Evolutionary conservation across 1,140 invertebrate species (phyloP).

Genomic region (Meloidogyne hapla): DNA sequence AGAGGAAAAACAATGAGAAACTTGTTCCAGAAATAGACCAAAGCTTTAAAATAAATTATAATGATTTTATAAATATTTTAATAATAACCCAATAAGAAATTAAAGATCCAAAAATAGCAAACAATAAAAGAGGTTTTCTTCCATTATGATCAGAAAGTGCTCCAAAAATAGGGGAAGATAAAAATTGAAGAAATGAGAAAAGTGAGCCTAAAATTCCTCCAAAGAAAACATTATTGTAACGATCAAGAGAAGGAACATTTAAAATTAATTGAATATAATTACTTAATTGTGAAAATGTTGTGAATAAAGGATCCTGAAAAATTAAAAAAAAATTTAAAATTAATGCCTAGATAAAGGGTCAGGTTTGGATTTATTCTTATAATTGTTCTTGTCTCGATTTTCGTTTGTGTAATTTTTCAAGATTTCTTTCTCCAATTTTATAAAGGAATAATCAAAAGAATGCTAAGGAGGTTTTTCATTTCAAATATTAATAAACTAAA

Average conservation of each 20-base stretch:
- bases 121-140: conserved; percentile 78
- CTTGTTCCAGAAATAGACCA: conserved; percentile 81
- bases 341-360: too few species aligned
- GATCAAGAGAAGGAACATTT: conserved; percentile 43
- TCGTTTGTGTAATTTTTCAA: too few species aligned
- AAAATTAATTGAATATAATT: conserved; percentile 52
- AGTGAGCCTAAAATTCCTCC: conserved; percentile 81
- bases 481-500: conserved; percentile 7
- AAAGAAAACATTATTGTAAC: conserved; percentile 60
- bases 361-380: too few species aligned
- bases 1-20: conserved; percentile 86
- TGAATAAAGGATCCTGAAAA: conserved; percentile 54
- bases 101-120: conserved; percentile 75
- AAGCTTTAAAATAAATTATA: conserved; percentile 69
- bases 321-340: conserved; percentile 21
- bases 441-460: background rate
- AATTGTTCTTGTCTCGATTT: too few species aligned
- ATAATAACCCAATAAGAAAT: conserved; percentile 57
- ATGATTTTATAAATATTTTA: background rate
- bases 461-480: too few species aligned
- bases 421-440: conserved; percentile 18
- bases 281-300: conserved; percentile 38
- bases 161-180: conserved; percentile 88
- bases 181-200: conserved; percentile 93
- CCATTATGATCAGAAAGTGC: conserved; percentile 93